phyloP scores from a whole-genome alignment of 2,888 invertebrate species.

The Meteorus cinctellus region DNA sequence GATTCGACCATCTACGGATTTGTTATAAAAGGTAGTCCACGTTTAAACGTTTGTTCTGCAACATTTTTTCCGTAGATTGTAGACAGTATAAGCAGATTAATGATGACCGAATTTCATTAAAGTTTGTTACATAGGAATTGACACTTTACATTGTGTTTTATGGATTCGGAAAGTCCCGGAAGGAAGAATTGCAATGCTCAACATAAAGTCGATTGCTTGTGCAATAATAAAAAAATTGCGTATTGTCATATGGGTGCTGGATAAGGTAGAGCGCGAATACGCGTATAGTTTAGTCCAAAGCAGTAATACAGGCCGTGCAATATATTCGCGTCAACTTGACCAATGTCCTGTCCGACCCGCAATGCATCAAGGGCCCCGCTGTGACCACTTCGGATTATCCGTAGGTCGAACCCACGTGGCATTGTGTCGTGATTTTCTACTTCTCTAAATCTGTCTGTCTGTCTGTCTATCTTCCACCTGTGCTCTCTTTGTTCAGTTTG shows the following conservation, averaged over 20 bases:
- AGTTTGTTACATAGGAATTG: no score
- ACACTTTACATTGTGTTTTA: no score
- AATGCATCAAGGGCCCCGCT: slow-evolving; percentile 63
- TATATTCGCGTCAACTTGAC: slow-evolving; percentile 65
- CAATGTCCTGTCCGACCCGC: slow-evolving; percentile 62
- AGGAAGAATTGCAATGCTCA: not conserved
- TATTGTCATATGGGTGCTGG: not conserved
- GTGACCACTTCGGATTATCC: slow-evolving; percentile 65
- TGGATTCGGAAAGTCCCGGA: no score
- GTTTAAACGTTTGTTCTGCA: slow-evolving; percentile 21
- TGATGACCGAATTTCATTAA: no score
- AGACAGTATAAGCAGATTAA: no score
- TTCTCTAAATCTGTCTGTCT: not conserved
- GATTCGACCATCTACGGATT: slow-evolving; percentile 15
- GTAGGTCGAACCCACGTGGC: slow-evolving; percentile 13
- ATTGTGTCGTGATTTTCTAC: not conserved
- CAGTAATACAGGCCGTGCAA: slow-evolving; percentile 59
- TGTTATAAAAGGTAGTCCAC: not conserved
- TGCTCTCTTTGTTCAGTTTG: not conserved
- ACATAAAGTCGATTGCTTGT: not conserved
- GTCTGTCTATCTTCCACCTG: not conserved
- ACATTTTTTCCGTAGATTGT: not conserved
- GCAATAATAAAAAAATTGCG: not conserved
- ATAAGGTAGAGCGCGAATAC: not conserved
- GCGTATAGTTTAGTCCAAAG: slow-evolving; percentile 55